A percentile compares a stretch with the other conserved stretches of the same genome.
phyloP scores from a whole-genome alignment of 2,797 vertebrate genomes.

The Hydrolagus colliei region DNA sequence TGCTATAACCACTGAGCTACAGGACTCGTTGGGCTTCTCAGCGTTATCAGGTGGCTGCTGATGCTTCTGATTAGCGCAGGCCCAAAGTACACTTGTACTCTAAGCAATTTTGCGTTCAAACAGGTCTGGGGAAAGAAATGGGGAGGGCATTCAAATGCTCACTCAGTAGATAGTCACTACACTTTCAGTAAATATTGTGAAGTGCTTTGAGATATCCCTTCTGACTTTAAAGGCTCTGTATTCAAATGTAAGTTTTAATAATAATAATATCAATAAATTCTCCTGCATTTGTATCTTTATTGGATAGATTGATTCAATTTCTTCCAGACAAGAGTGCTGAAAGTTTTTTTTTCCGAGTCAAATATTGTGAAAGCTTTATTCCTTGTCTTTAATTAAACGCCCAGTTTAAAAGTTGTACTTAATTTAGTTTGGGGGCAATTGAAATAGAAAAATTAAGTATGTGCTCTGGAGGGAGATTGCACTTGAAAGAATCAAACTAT shows the following conservation, averaged over 20 bases:
- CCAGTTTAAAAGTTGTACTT: not conserved
- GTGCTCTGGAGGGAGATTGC: not conserved
- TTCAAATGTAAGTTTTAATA: not conserved
- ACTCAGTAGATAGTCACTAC: too few relatives aligned
- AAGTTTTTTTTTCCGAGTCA: not conserved
- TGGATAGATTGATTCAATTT: not conserved
- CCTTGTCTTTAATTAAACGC: not conserved
- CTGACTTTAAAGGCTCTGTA: too few relatives aligned
- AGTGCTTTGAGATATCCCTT: not conserved
- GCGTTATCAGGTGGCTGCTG: too few relatives aligned
- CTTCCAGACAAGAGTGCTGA: constrained; percentile 19
- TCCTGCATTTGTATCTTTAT: not conserved
- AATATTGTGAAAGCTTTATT: not conserved
- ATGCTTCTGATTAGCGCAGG: too few relatives aligned
- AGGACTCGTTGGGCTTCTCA: too few relatives aligned
- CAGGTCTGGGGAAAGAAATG: too few relatives aligned
- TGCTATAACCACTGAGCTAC: too few relatives aligned
- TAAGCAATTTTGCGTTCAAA: too few relatives aligned
- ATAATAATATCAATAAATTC: not conserved
- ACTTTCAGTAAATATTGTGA: too few relatives aligned
- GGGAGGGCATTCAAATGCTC: too few relatives aligned
- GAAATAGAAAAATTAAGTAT: not conserved
- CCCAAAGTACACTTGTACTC: too few relatives aligned
- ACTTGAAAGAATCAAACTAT: not conserved
- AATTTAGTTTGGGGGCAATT: not conserved